Evolutionary conservation across 1,140 invertebrate genomes (phyloP), one percentile per base, ranked within the genome.

Genomic region (Zaprionus capensis): DNA sequence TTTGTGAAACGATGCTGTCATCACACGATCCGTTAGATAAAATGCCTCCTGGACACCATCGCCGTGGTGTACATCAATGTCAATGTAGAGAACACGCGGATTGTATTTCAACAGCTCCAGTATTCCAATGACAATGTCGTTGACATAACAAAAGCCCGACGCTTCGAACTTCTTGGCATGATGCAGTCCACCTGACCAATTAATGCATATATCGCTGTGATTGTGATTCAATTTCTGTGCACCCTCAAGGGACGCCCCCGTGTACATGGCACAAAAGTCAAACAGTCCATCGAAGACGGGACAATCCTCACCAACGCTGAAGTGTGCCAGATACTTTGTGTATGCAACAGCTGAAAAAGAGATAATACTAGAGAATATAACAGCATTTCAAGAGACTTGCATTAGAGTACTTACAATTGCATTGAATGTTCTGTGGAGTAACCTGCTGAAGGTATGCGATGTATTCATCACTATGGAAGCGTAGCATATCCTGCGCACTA

Each of bases 101-200:
- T 99, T 97, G 91, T 98, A 98, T 92, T 98, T 99, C 0, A 99
- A 93, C 14, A 99, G 94, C 93, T 99, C 99, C 62, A 99, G 93
- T 82, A 99, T 99, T 1, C 97, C 98, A 75, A 99, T 98, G 0
- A 99, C 99, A 81, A 99, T 99, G 92, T 99, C 99, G 92, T 99
- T 99, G 1, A 93, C 92, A 58, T 93, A 93, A 56, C 92, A 93
- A 36, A 93, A 93, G 0, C 95, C 95, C 12, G 98, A 99, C 1
- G 99, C 98, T 94, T 99, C 99, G 92, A 98, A 99, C 93, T 99
- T 99, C 93, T 99, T 99, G 0, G 99, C 99, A 94, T 99, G 99
- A 94, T 99, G 99, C 24, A 99, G 93, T 1, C 99, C 99, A 17
- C 99, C 99, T 4, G 98, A 98, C 99, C 99, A 99, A 93, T 99